A percentile compares a stretch with the other conserved stretches of the same genome.
Evolutionary conservation across 2,797 vertebrate genomes (phyloP).

Genomic region (Cheirogaleus major): DNA sequence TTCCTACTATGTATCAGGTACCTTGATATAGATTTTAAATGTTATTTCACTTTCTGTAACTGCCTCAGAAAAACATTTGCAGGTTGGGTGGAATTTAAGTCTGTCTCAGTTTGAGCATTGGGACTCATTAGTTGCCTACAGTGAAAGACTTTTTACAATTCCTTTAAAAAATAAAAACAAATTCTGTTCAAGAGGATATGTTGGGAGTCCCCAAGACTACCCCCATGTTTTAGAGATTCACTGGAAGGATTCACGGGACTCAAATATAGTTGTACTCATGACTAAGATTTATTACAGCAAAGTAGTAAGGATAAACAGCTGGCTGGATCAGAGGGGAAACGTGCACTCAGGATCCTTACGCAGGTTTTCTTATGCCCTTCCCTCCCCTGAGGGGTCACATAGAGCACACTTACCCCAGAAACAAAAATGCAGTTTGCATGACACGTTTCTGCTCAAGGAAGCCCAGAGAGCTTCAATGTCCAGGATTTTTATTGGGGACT

Average conservation of each 20-base stretch:
- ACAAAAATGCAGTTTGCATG: not conserved
- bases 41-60: slow-evolving; percentile 7
- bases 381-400: not conserved
- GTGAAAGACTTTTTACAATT: not conserved
- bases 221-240: not conserved
- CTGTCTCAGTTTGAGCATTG: not conserved
- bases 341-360: not conserved
- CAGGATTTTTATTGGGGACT: not conserved
- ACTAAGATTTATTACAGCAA: not conserved
- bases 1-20: not conserved
- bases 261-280: not conserved
- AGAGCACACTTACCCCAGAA: not conserved
- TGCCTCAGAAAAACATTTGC: not conserved
- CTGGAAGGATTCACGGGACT: not conserved
- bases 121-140: not conserved
- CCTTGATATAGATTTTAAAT: not conserved
- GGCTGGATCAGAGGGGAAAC: not conserved
- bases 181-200: not conserved
- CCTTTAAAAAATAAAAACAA: slow-evolving; percentile 13
- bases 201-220: not conserved
- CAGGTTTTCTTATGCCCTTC: not conserved
- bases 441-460: not conserved
- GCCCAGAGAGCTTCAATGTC: not conserved
- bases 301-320: not conserved
- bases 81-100: not conserved